Evolutionary conservation across 2,797 vertebrate species (phyloP), one percentile per base, ranked within the genome.

Genomic region (Valencia hispanica): DNA sequence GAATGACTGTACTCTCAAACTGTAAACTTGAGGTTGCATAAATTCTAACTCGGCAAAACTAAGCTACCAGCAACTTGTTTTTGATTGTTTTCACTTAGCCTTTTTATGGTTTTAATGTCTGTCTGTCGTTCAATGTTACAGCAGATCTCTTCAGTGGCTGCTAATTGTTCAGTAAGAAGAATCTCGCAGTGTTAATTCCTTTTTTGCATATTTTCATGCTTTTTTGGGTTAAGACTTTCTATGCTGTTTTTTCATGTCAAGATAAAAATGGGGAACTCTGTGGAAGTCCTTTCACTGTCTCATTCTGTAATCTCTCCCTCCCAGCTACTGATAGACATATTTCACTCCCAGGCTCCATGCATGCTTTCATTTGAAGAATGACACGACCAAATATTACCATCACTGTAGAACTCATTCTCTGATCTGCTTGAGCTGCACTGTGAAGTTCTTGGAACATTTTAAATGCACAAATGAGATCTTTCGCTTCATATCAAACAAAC

Each of bases 41-140:
- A 91, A 87, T 86, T 66, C 70, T 68, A 79, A 91, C 85, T 87
- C 87, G 92, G 90, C 83, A 91, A 90, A 88, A 82, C 80, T 83
- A 92, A 91, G 90, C 92, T 93, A 94, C 93, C 94, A 93, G 94
- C 93, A 94, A 89, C 78, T 88, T 79, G 14, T 81, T 73, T 75
- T 68, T 53, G 53, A 84, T 69, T 34, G 55, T 85, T 70, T 81
- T 48, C 79, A 88, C 83, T 83, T 87, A 93, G 92, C 90, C 85
- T 87, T 92, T 90, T 85, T 87, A 76, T 88, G 65, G 79, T 91
- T 82, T 86, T 61, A 57, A 78, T 69, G 83, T 87, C 71, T 77
- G 81, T 89, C 55, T 0, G 78, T 86, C 81, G 70, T 77, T 83
- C 51, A 80, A 84, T 87, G 87, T 92, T 79, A 83, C 68, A 85